phyloP scores from a whole-genome alignment of 2,888 invertebrate genomes.

The Eudasyphora cyanicolor region DNA sequence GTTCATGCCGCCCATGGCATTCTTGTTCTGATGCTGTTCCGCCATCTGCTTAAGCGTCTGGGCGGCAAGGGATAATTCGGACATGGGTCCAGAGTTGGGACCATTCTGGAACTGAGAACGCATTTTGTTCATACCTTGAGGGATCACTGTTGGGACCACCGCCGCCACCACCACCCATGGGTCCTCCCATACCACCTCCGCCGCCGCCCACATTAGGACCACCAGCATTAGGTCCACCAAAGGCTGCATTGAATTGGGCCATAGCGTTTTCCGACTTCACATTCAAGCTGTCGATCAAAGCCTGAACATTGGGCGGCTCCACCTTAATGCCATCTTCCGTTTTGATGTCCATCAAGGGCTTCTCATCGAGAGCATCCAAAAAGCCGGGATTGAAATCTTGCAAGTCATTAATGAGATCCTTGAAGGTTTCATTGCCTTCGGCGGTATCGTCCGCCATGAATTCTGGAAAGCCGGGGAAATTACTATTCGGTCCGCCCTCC shows the following conservation, averaged over 20 bases:
- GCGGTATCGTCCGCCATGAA: constrained; percentile 92
- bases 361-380: constrained; percentile 88
- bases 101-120: constrained; percentile 74
- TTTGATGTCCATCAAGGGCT: constrained; percentile 79
- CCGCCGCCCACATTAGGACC: constrained; percentile 54
- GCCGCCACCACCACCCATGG: constrained; percentile 66
- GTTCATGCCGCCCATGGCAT: constrained; percentile 84
- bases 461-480: constrained; percentile 89
- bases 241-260: constrained; percentile 77
- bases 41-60: constrained; percentile 98
- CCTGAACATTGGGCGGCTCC: constrained; percentile 79
- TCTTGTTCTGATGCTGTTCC: constrained; percentile 96
- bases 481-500: constrained; percentile 87
- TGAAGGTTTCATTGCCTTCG: constrained; percentile 89
- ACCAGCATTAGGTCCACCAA: constrained; percentile 70
- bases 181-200: constrained; percentile 65
- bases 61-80: constrained; percentile 93
- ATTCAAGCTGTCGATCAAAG: constrained; percentile 79
- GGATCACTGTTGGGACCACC: constrained; percentile 68
- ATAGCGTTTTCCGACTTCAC: constrained; percentile 78
- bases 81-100: constrained; percentile 79
- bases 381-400: constrained; percentile 90
- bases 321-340: constrained; percentile 80
- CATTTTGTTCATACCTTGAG: constrained; percentile 73
- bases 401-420: constrained; percentile 93